Percentiles rank a stretch among this genome's conserved stretches.
phyloP scores from a whole-genome alignment of 2,888 invertebrate genomes.

The Sinotaia quadrata region DNA sequence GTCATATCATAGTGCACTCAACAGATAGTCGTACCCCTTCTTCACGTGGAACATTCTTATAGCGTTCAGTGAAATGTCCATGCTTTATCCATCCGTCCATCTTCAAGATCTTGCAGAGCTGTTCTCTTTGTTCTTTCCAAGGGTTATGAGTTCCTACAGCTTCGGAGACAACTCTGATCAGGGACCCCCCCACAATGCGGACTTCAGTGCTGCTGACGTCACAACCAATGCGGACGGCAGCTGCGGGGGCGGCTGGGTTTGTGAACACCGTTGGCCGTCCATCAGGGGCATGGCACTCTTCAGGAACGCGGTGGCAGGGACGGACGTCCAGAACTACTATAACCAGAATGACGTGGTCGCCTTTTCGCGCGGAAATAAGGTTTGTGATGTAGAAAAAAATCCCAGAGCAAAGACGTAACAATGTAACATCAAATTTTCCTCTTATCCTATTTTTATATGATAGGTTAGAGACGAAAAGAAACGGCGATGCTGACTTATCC shows the following conservation, averaged over 20 bases:
- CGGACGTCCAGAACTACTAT: constrained; percentile 50
- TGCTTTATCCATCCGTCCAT: too few species aligned
- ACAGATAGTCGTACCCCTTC: too few species aligned
- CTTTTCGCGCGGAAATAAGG: constrained; percentile 63
- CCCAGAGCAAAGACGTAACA: too few species aligned
- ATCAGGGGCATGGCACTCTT: constrained; percentile 68
- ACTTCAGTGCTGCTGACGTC: constrained; percentile 61
- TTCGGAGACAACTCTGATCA: constrained; percentile 69
- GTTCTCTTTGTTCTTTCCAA: not conserved
- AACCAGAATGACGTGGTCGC: constrained; percentile 61
- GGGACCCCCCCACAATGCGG: constrained; percentile 56
- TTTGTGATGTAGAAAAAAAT: too few species aligned
- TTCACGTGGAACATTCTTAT: too few species aligned
- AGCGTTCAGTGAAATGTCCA: too few species aligned
- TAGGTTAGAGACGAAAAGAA: too few species aligned
- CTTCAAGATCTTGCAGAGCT: too few species aligned
- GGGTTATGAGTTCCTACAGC: constrained; percentile 88
- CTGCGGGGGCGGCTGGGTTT: constrained; percentile 68
- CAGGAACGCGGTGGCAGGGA: constrained; percentile 62
- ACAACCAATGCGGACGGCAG: constrained; percentile 55
- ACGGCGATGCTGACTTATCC: too few species aligned
- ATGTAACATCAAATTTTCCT: too few species aligned
- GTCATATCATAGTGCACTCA: too few species aligned
- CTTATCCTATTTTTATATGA: too few species aligned
- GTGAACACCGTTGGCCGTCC: constrained; percentile 67